Conservation (phyloP, 2,888 invertebrate species). For the Tricholauxania praeusta region DNA sequence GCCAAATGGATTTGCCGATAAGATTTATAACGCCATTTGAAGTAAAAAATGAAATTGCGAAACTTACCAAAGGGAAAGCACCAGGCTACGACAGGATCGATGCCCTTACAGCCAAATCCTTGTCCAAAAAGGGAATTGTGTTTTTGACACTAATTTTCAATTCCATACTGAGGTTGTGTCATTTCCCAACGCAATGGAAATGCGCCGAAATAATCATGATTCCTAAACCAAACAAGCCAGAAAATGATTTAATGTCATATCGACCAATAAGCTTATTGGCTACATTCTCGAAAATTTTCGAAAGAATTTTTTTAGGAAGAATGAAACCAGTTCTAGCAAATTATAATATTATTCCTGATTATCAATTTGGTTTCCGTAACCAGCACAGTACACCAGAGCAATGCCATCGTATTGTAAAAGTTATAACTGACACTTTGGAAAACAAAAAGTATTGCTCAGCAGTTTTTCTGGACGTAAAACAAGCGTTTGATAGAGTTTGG, state of each 20-base stretch:
- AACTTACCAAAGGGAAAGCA: not conserved
- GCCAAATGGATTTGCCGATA: conserved; percentile 1
- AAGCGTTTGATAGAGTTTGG: too few species aligned
- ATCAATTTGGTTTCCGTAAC: conserved; percentile 7
- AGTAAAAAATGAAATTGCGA: not conserved
- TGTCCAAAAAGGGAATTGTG: not conserved
- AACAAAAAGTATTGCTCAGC: not conserved
- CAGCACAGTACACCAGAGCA: conserved; percentile 13
- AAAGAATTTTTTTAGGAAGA: conserved; percentile 10
- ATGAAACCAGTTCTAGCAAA: conserved; percentile 11
- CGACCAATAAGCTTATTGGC: conserved; percentile 15
- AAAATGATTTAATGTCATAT: conserved; percentile 4
- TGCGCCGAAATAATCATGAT: conserved; percentile 26
- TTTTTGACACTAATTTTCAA: too few species aligned
- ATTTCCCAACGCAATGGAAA: conserved; percentile 9
- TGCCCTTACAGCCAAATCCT: not conserved
- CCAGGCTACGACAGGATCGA: not conserved
- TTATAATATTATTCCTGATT: not conserved
- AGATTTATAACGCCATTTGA: too few species aligned
- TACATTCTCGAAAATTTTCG: conserved; percentile 9
- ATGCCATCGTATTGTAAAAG: conserved; percentile 2
- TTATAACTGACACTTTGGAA: conserved; percentile 1
- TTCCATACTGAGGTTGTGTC: not conserved
- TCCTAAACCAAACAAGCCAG: conserved; percentile 14
- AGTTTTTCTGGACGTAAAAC: not conserved